Evolutionary conservation across 2,797 vertebrate species (phyloP), one percentile per base, ranked within the genome.

Genomic region (Urophycis tenuis): DNA sequence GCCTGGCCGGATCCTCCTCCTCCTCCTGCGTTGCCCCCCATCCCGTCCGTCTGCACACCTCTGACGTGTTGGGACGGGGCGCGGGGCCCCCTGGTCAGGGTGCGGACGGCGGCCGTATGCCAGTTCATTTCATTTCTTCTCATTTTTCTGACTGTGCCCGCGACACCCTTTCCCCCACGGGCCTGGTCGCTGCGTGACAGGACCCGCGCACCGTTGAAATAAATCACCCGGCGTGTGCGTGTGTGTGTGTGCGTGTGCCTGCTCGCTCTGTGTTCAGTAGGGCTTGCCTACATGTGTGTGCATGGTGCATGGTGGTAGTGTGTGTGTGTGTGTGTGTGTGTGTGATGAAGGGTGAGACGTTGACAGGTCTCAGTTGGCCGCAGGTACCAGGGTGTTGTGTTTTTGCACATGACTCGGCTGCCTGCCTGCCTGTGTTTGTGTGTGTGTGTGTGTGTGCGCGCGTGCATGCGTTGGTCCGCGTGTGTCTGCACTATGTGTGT

Each of bases 131-230:
- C 5, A 22, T 49, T 49, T 49, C 19, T 49, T 49, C 22, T 49
- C 45, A 49, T 49, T 60, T 60, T 60, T 60, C 22, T n/a, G 53
- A 60, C 53, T 60, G 39, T 41, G 5, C 53, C 49, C 53, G 19
- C 53, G 25, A 60, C 53, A 25, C 53, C 25, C 69, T 7, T 34
- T 33, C 71, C 71, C 67, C 32, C 1, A 2, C 15, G 12, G 87
- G 86, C 87, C 85, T 88, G 90, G 89, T 90, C 90, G 90, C 90
- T 88, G 86, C 87, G 74, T 85, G 87, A 87, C 88, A 88, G 85
- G 85, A 45, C 81, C 76, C 32, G 78, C 78, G 72, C 83, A 77
- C 78, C 49, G 74, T 81, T 85, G 83, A 88, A 90, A 90, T 91
- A 91, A 90, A 89, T 90, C 87, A 89, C 87, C 75, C 86, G 22